Conservation (phyloP, 2,888 invertebrate genomes). For the Drosophila bunnanda region DNA sequence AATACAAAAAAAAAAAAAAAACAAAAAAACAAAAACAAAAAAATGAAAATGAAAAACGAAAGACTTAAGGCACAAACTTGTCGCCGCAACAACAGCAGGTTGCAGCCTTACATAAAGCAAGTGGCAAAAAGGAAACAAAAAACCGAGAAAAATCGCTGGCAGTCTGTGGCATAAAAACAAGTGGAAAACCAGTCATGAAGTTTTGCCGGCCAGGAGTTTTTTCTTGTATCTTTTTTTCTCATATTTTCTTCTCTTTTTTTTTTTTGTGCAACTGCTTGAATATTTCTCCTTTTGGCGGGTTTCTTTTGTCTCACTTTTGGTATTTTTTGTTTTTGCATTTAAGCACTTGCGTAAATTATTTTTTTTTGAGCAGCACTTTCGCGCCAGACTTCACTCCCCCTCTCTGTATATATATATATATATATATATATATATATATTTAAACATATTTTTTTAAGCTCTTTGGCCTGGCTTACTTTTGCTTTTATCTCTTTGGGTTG, state of each 20-base stretch:
- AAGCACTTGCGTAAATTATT: conserved; percentile 37
- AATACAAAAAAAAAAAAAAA: conserved; percentile 23
- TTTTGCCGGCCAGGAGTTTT: conserved; percentile 46
- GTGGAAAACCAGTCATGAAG: conserved; percentile 50
- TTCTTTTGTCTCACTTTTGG: conserved; percentile 20
- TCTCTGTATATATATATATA: neutral
- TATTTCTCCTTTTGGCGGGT: conserved; percentile 27
- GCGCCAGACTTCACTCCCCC: conserved; percentile 19
- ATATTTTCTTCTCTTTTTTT: too few relatives aligned
- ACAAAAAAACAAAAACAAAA: neutral
- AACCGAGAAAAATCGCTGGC: conserved; percentile 14
- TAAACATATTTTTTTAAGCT: neutral
- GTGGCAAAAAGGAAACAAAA: conserved; percentile 35
- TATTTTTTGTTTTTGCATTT: conserved; percentile 4
- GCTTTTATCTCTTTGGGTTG: conserved; percentile 13
- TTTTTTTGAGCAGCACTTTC: conserved; percentile 32
- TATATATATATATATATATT: neutral
- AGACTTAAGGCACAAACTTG: conserved; percentile 71
- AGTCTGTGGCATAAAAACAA: conserved; percentile 39
- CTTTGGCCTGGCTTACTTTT: conserved; percentile 14
- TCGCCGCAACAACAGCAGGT: conserved; percentile 38
- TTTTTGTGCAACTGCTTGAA: conserved; percentile 59
- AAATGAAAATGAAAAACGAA: conserved; percentile 51
- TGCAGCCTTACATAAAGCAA: conserved; percentile 65
- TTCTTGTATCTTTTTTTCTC: conserved; percentile 19